These are phyloP conservation scores for Callosobruchus maculatus DNA, from an alignment of 2,888 invertebrate genomes.

Conservation along the genomic window DNA sequence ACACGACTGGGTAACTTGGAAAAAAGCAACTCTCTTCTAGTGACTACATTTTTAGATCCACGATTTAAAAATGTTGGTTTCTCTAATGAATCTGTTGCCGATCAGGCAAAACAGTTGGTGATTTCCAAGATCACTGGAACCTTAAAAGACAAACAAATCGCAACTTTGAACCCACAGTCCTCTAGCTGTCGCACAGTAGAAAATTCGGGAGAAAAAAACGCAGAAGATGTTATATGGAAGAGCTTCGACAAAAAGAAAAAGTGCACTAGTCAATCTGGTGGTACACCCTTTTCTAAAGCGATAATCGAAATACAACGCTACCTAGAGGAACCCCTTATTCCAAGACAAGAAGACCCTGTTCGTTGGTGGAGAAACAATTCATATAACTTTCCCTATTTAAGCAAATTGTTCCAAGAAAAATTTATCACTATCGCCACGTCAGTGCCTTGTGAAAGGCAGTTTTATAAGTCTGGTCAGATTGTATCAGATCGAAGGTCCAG, in stretches of 20 bases:
- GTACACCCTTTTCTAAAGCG: constrained; percentile 14
- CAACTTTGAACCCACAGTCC: neutral
- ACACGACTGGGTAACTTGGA: constrained; percentile 18
- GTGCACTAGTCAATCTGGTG: neutral
- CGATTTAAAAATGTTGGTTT: constrained; percentile 23
- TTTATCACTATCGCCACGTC: constrained; percentile 13
- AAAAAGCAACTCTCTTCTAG: constrained; percentile 14
- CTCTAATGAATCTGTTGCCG: too few species aligned
- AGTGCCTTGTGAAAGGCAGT: constrained; percentile 14
- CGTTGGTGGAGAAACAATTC: constrained; percentile 20
- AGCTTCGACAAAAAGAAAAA: neutral
- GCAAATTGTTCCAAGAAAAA: constrained; percentile 12
- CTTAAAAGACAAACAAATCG: neutral
- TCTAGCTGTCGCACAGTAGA: neutral
- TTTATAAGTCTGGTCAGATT: constrained; percentile 9
- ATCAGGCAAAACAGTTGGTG: too few species aligned
- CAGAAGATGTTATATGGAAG: too few species aligned
- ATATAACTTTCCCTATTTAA: constrained; percentile 17
- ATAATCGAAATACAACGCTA: constrained; percentile 21
- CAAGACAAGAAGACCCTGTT: constrained; percentile 14
- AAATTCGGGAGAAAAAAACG: too few species aligned
- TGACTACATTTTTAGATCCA: constrained; percentile 24
- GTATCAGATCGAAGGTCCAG: constrained; percentile 7
- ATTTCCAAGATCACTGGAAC: too few species aligned
- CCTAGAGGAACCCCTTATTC: constrained; percentile 15